A percentile compares a stretch with the other conserved stretches of the same genome.
Evolutionary conservation across 2,113 vertebrate species (phyloP).

Genomic region (Heptranchias perlo): DNA sequence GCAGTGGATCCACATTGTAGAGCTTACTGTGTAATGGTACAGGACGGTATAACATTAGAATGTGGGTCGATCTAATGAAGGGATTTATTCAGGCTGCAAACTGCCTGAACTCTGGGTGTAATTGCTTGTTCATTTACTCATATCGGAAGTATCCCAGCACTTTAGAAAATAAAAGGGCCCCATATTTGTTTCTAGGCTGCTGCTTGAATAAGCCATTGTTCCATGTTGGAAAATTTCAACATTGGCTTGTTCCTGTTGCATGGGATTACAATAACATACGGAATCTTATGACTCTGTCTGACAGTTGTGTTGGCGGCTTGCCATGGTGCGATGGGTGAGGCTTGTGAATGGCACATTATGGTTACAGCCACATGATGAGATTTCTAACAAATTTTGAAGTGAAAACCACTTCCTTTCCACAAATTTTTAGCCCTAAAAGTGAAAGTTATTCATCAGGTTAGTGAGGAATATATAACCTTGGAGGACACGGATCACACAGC

Average conservation of each 20-base stretch:
- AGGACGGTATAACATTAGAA: not conserved
- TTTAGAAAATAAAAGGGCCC: not conserved
- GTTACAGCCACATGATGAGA: constrained; percentile 61
- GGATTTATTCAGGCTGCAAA: not conserved
- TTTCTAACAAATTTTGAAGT: constrained; percentile 71
- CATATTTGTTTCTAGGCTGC: constrained; percentile 19
- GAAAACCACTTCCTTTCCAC: constrained; percentile 66
- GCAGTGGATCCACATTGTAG: not conserved
- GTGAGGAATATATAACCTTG: not conserved
- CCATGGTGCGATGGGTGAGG: constrained; percentile 68
- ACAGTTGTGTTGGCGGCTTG: constrained; percentile 76
- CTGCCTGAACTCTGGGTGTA: not conserved
- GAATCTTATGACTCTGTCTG: constrained; percentile 71
- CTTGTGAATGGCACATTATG: constrained; percentile 68
- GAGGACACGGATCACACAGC: not conserved
- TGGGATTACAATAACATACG: constrained; percentile 74
- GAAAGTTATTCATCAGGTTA: constrained; percentile 57
- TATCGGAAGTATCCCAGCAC: not conserved
- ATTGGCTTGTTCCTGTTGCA: constrained; percentile 65
- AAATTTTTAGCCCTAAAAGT: constrained; percentile 52
- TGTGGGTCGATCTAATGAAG: not conserved
- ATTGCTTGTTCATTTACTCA: constrained; percentile 16
- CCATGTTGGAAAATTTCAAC: constrained; percentile 61
- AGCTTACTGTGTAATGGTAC: not conserved
- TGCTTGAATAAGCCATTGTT: constrained; percentile 52